phyloP scores from a whole-genome alignment of 2,888 invertebrate species.

The Campopleginae sp. region DNA sequence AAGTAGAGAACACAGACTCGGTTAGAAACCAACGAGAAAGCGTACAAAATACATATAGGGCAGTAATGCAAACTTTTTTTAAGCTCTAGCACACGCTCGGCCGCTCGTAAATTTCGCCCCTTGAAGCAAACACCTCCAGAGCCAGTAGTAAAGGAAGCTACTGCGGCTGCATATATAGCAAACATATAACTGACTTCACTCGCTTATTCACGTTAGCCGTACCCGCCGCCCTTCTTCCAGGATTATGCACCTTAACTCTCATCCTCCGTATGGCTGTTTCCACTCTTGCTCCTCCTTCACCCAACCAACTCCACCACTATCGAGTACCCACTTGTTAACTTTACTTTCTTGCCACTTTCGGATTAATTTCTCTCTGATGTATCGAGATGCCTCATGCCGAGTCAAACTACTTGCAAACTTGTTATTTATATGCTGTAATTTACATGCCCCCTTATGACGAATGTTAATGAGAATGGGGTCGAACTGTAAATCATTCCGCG shows the following conservation, averaged over 20 bases:
- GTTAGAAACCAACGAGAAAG: constrained; percentile 46
- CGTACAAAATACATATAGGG: constrained; percentile 42
- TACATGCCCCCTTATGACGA: neutral
- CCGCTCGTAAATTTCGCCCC: constrained; percentile 73
- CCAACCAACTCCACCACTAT: constrained; percentile 30
- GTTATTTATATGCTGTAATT: neutral
- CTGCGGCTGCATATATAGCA: neutral
- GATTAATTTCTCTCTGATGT: constrained; percentile 66
- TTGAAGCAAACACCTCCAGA: constrained; percentile 62
- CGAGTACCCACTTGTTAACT: constrained; percentile 71
- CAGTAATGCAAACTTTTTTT: constrained; percentile 73
- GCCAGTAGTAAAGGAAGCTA: constrained; percentile 33
- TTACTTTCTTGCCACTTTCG: constrained; percentile 73
- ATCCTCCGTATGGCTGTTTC: neutral
- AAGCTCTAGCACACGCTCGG: constrained; percentile 49
- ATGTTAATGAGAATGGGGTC: neutral
- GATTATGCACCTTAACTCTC: constrained; percentile 55
- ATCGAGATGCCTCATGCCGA: neutral
- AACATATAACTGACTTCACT: constrained; percentile 55
- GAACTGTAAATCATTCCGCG: neutral
- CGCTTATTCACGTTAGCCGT: constrained; percentile 75
- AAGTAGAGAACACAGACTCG: constrained; percentile 41
- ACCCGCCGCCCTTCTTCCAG: constrained; percentile 49
- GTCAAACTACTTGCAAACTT: neutral
- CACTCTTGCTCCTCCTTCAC: constrained; percentile 15